phyloP scores from a whole-genome alignment of 37 sponge, comb jelly and placozoan species.

The Hexactinellida sp. region DNA sequence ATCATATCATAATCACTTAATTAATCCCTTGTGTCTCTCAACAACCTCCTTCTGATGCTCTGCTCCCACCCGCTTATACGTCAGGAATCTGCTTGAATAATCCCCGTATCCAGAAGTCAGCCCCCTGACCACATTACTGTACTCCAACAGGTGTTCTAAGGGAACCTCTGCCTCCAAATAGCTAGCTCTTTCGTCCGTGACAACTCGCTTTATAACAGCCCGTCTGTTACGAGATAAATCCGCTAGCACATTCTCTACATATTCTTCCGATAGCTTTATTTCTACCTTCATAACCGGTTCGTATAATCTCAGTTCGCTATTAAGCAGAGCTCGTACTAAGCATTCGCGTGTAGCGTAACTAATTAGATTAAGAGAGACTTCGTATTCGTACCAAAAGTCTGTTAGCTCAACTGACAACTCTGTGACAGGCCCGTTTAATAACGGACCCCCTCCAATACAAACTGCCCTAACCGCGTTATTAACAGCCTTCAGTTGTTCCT shows the following conservation, averaged over 20 bases:
- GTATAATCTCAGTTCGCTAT: background rate
- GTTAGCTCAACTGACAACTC: background rate
- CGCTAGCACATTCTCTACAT: background rate
- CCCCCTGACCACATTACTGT: background rate
- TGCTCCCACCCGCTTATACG: background rate
- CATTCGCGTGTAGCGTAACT: background rate
- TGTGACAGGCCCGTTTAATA: background rate
- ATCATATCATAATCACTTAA: background rate
- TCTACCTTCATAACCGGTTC: background rate
- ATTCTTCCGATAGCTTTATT: background rate
- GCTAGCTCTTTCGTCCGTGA: background rate
- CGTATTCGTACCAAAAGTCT: background rate
- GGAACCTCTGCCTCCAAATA: background rate
- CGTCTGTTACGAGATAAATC: conserved; percentile 1
- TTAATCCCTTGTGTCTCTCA: background rate
- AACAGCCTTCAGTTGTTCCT: background rate
- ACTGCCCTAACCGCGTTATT: background rate
- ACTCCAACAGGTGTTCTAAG: background rate
- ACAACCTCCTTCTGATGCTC: background rate
- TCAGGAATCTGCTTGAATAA: background rate
- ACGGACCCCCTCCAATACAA: background rate
- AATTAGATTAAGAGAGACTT: background rate
- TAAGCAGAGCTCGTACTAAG: background rate
- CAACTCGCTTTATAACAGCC: background rate
- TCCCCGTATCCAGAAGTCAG: background rate